Evolutionary conservation across 2,797 vertebrate species (phyloP), one percentile per base, ranked within the genome.

Genomic region (Enteromius afrohamiltoni): DNA sequence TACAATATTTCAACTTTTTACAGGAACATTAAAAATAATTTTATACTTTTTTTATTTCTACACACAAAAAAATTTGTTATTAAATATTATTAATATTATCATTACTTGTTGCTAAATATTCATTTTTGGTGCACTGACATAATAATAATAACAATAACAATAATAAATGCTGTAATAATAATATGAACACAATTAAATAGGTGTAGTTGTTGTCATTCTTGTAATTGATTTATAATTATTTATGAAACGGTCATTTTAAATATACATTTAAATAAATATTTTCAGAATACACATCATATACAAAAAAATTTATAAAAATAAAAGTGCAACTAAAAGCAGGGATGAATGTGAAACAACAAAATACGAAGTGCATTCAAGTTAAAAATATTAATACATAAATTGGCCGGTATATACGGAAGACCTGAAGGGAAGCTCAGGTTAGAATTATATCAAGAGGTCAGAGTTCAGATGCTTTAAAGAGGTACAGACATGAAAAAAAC

Each of bases 401-500:
- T 1, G 16, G 3, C 11, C 31, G 40, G 26, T 40, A 6, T 31
- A 60, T 31, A n/a, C 55, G n/a, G 26, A 80, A 45, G 65, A 8
- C 40, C 65, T n/a, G 37, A 49, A 47, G 10, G 64, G 19, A 45
- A 60, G 10, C 23, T 60, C 19, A 23, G n/a, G 26, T 45, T 23
- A 77, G 58, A 73, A 29, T 79, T 79, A 78, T 37, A 78, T 65
- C 26, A 65, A 71, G 19, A 67, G 51, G 64, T 47, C 82, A 49
- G 11, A 71, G 75, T 23, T 31, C 10, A 60, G 74, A 74, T 49
- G 26, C 74, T 79, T 85, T 79, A 79, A 79, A 49, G 80, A 73
- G 40, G n/a, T 42, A 51, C 26, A 47, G 17, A 31, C 16, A 68
- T 69, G n/a, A 83, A 82, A 78, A 2, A 74, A 69, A 60, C 3